Percentiles rank a stretch among this genome's conserved stretches.
Evolutionary conservation across 1,140 invertebrate species (phyloP).

Genomic region (Drosophila ironensis): DNA sequence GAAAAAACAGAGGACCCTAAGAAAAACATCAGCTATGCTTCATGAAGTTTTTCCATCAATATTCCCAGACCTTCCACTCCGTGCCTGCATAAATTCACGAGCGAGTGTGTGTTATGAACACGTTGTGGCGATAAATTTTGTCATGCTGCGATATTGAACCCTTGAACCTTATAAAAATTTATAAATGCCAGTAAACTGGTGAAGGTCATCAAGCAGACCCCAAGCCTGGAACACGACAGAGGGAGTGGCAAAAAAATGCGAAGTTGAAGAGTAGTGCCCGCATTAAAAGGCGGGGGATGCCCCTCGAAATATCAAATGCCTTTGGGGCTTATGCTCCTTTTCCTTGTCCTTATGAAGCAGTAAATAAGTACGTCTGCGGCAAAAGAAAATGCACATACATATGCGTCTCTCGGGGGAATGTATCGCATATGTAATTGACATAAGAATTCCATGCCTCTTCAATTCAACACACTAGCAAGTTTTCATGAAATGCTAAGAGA

Average conservation of each 20-base stretch:
- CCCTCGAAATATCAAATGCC: too few species aligned
- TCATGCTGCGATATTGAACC: conserved; percentile 68
- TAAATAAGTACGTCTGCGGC: conserved; percentile 16
- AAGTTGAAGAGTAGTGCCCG: background rate
- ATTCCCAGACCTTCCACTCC: conserved; percentile 20
- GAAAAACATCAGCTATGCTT: conserved; percentile 57
- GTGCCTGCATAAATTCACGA: background rate
- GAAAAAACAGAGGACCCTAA: background rate
- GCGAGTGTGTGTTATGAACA: conserved; percentile 52
- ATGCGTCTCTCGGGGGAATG: background rate
- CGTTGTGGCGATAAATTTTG: conserved; percentile 69
- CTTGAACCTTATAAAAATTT: conserved; percentile 69
- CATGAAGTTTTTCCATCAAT: conserved; percentile 74
- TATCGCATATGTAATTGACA: conserved; percentile 1
- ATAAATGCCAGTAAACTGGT: conserved; percentile 65
- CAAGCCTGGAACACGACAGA: conserved; percentile 5
- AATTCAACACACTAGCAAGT: background rate
- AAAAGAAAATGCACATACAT: background rate
- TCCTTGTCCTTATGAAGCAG: background rate
- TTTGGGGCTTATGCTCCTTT: background rate
- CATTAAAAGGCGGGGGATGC: too few species aligned
- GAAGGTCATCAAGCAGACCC: conserved; percentile 50
- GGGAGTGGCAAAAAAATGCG: background rate
- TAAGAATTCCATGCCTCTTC: background rate
- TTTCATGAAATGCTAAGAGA: conserved; percentile 4